These are phyloP conservation scores for Phyllotreta striolata DNA, from an alignment of 2,888 invertebrate genomes.

Conservation along the genomic window DNA sequence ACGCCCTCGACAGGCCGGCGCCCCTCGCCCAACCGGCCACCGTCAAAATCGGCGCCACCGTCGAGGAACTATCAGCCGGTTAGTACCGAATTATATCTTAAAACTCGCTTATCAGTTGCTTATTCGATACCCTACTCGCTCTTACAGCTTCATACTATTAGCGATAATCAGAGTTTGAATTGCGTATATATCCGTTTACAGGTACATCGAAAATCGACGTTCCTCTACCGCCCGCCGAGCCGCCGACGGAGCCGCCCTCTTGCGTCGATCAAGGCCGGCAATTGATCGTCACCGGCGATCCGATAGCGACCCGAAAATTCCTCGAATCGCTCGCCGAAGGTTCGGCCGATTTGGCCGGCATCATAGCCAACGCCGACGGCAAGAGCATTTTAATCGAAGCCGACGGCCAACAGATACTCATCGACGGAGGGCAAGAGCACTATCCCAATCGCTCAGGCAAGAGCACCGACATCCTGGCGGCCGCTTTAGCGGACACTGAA, in stretches of 20 bases:
- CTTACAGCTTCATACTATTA: too few relatives aligned
- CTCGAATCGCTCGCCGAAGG: conserved; percentile 59
- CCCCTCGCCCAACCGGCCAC: conserved; percentile 32
- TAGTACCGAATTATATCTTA: too few relatives aligned
- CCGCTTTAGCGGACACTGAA: conserved; percentile 78
- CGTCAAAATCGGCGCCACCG: conserved; percentile 30
- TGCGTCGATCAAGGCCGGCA: conserved; percentile 56
- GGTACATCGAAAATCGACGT: conserved; percentile 33
- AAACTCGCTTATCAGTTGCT: too few relatives aligned
- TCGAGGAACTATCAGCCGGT: conserved; percentile 32
- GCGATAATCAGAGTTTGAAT: too few relatives aligned
- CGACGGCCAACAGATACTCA: conserved; percentile 62
- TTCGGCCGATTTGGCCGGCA: conserved; percentile 58
- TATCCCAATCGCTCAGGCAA: conserved; percentile 34
- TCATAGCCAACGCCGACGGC: conserved; percentile 59
- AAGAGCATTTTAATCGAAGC: conserved; percentile 59
- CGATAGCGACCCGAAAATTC: conserved; percentile 59
- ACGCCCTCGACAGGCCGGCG: conserved; percentile 24
- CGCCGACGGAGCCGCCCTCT: too few relatives aligned
- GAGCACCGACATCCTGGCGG: conserved; percentile 72
- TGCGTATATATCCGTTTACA: too few relatives aligned
- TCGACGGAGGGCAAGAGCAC: conserved; percentile 48
- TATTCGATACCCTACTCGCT: too few relatives aligned
- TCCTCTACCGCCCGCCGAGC: conserved; percentile 27
- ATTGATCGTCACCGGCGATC: conserved; percentile 60